Evolutionary conservation across 92 coral and sea anemone genomes (phyloP).

Genomic region (Virgularia gustaviana): DNA sequence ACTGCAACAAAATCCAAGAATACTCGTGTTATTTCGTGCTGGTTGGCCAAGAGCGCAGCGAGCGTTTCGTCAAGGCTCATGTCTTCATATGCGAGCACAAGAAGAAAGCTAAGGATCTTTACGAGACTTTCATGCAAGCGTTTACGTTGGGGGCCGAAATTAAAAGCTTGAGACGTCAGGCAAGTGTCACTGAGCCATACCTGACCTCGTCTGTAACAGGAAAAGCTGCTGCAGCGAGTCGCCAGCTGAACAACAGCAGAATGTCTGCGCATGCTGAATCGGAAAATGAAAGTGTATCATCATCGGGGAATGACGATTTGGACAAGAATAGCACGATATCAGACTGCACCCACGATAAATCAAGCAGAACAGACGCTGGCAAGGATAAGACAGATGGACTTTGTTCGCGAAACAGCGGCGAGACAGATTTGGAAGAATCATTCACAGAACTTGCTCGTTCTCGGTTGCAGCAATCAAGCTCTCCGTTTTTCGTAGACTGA

Average conservation of each 20-base stretch:
- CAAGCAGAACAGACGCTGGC: too few species aligned
- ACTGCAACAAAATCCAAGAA: constrained; percentile 11
- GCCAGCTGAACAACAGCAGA: neutral
- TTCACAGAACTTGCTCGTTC: neutral
- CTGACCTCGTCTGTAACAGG: too few species aligned
- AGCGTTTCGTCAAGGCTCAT: constrained; percentile 10
- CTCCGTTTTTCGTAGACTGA: too few species aligned
- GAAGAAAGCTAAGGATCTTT: neutral
- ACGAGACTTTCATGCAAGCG: constrained; percentile 8
- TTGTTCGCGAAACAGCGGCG: neutral
- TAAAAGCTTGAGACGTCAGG: neutral
- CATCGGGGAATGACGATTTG: too few species aligned
- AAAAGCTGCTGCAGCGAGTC: neutral
- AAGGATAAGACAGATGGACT: too few species aligned
- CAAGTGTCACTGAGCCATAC: neutral
- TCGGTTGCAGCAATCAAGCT: neutral
- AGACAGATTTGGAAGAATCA: neutral
- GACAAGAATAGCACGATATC: too few species aligned
- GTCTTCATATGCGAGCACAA: constrained; percentile 19
- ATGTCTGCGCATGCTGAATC: too few species aligned
- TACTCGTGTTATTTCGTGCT: constrained; percentile 4
- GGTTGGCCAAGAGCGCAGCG: constrained; percentile 17
- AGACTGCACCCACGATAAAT: too few species aligned
- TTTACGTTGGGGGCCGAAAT: constrained; percentile 8
- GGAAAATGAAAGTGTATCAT: too few species aligned